Conservation (phyloP, 2,113 vertebrate species). For the Prionailurus bengalensis region DNA sequence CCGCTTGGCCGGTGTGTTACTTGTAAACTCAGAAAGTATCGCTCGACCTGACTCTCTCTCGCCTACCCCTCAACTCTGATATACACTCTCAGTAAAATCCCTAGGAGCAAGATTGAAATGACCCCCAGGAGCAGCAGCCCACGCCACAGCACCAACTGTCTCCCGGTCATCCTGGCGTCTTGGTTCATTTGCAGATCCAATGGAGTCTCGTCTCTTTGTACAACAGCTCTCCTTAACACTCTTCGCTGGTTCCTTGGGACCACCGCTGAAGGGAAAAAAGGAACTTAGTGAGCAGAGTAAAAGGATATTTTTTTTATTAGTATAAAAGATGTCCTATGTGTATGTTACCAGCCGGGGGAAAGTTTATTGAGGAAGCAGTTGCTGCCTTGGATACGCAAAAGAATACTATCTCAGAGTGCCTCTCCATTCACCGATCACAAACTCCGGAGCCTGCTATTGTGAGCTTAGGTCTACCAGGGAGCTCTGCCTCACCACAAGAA, state of each 20-base stretch:
- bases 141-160: constrained; percentile 47
- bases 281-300: neutral
- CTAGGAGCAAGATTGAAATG: constrained; percentile 70
- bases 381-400: neutral
- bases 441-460: neutral
- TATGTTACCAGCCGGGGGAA: neutral
- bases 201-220: neutral
- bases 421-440: neutral
- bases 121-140: constrained; percentile 69
- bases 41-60: neutral
- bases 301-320: neutral
- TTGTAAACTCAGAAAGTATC: neutral
- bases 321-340: neutral
- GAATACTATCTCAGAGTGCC: neutral
- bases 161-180: rapidly evolving
- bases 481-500: neutral
- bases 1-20: neutral
- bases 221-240: neutral
- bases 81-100: constrained; percentile 81
- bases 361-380: neutral
- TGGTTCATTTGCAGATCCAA: rapidly evolving
- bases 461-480: neutral
- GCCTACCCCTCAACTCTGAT: neutral
- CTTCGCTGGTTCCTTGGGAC: neutral
- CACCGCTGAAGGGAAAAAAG: constrained; percentile 23